Evolutionary conservation across 2,888 invertebrate species (phyloP).

Genomic region (Furcula furcula): DNA sequence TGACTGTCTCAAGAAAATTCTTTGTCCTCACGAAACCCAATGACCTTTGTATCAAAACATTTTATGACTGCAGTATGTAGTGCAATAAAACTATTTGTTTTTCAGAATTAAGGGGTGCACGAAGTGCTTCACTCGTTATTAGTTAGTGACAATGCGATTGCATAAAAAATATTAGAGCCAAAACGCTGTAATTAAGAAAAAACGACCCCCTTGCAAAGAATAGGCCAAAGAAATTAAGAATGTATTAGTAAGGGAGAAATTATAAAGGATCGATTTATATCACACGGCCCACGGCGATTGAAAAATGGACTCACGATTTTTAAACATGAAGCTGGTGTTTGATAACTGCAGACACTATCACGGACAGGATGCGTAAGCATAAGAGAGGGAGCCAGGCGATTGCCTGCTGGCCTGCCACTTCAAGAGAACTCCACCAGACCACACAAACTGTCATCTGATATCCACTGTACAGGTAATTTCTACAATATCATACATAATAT

Average conservation of each 20-base stretch:
- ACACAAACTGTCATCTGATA: slow-evolving; percentile 68
- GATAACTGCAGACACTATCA: slow-evolving; percentile 65
- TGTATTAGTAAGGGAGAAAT: slow-evolving; percentile 69
- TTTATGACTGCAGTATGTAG: slow-evolving; percentile 38
- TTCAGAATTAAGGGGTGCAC: slow-evolving; percentile 77
- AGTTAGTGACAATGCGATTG: slow-evolving; percentile 77
- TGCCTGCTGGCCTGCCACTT: slow-evolving; percentile 72
- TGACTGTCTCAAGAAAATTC: slow-evolving; percentile 47
- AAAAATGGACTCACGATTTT: slow-evolving; percentile 78
- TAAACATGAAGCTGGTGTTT: slow-evolving; percentile 68
- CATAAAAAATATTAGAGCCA: slow-evolving; percentile 65
- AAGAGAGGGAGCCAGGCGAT: slow-evolving; percentile 73
- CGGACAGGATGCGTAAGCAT: slow-evolving; percentile 79
- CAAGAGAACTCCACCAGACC: slow-evolving; percentile 60
- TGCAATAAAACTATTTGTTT: slow-evolving; percentile 48
- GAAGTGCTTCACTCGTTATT: slow-evolving; percentile 72
- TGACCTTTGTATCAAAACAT: slow-evolving; percentile 58
- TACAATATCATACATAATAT: no score
- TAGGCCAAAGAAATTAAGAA: slow-evolving; percentile 78
- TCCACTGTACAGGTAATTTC: slow-evolving; percentile 57
- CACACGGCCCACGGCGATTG: slow-evolving; percentile 77
- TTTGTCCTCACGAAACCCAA: slow-evolving; percentile 55
- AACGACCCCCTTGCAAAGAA: slow-evolving; percentile 70
- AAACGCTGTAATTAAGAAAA: slow-evolving; percentile 52
- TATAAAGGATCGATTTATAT: slow-evolving; percentile 71